Evolutionary conservation across 2,113 vertebrate genomes (phyloP), one percentile per base, ranked within the genome.

Genomic region (Phyllostomus discolor): DNA sequence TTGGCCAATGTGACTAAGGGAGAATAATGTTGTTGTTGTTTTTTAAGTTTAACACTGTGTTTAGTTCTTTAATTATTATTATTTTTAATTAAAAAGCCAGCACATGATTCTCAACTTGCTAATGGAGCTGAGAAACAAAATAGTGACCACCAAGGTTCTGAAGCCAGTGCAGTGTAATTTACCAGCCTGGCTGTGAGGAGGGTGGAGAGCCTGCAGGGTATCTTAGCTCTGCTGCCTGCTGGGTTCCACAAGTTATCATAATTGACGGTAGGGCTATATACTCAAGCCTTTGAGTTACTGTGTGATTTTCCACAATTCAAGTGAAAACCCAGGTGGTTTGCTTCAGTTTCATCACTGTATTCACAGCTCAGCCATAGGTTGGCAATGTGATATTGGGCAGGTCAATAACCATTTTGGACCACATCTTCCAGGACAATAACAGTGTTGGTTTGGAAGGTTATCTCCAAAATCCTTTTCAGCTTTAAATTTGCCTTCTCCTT

Each of bases 1-100:
- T 91, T 20, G 17, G 95, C 43, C 79, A 94, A 73, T 70, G 73
- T 76, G 79, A 93, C 96, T 98, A 96, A 97, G 75, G 93, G 91
- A 96, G 91, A 97, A 82, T 94, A 96, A 97, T 96, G 95, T 96
- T 81, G 78, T 93, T 48, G 96, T 96, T 59, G 78, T 94, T 97
- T 95, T 90, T 84, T 59, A 59, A 64, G 64, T 67, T 94, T 81
- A 95, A 87, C 78, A 80, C 78, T 72, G n/a, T 92, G 38, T 88
- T 97, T 96, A 86, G 78, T 76, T 62, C 89, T 96, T 96, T 96
- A 96, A 96, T 97, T 97, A 89, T 94, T 97, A 96, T 95, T 96
- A 93, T 93, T 97, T 96, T 97, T 90, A 98, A 97, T 98, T 98
- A 95, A 86, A 96, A 96, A 96, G 72, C 26, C 79, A 93, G 70